Evolutionary conservation across 2,797 vertebrate species (phyloP).

Genomic region (Hippopotamyrus pictus): DNA sequence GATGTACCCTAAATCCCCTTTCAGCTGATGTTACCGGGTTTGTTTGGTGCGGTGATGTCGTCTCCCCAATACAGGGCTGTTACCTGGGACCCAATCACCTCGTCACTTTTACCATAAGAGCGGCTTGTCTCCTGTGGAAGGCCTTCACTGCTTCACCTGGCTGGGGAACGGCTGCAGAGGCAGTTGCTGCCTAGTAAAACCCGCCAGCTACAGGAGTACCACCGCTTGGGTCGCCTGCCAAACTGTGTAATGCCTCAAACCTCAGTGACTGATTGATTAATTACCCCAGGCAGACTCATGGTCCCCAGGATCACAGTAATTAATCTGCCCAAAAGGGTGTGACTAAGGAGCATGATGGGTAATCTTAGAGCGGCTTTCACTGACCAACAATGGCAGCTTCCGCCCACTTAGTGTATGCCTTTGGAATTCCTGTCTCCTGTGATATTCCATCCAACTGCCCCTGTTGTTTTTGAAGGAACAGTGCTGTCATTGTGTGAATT

Average conservation of each 20-base stretch:
- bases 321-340: slow-evolving; percentile 32
- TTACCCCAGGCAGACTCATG: slow-evolving; percentile 14
- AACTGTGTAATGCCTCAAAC: slow-evolving; percentile 6
- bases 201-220: background rate
- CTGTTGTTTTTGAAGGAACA: background rate
- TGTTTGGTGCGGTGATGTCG: background rate
- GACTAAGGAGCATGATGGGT: slow-evolving; percentile 34
- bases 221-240: background rate
- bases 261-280: background rate
- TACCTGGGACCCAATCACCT: background rate
- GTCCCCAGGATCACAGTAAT: slow-evolving; percentile 30
- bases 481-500: background rate
- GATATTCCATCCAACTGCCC: background rate
- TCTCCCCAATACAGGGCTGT: background rate
- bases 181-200: background rate
- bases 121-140: background rate
- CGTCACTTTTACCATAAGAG: background rate
- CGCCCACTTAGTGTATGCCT: background rate
- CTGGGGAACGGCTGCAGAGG: background rate
- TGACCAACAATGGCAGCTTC: slow-evolving; percentile 7
- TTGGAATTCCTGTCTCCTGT: slow-evolving; percentile 7
- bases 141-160: background rate
- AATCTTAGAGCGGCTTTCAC: slow-evolving; percentile 23
- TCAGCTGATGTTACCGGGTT: background rate
- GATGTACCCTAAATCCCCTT: background rate